Percentiles rank a stretch among this genome's conserved stretches.
phyloP scores from a whole-genome alignment of 2,113 vertebrate genomes.

The Cololabis saira region DNA sequence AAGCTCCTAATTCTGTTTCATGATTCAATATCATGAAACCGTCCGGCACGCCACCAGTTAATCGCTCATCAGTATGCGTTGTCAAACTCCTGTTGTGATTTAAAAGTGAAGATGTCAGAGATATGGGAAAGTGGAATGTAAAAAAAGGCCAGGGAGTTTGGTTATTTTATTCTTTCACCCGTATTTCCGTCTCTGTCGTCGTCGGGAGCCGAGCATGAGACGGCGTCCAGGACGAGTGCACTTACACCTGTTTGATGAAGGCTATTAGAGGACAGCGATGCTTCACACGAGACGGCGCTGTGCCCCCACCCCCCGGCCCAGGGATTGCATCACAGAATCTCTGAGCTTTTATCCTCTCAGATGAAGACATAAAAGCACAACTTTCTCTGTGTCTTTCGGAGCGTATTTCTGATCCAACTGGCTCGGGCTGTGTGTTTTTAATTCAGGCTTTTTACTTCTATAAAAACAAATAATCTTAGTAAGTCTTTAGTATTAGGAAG shows the following conservation, averaged over 20 bases:
- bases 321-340: constrained; percentile 18
- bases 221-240: not conserved
- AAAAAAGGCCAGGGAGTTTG: too few relatives aligned
- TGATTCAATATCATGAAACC: not conserved
- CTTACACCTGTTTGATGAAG: constrained; percentile 44
- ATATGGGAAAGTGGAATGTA: too few relatives aligned
- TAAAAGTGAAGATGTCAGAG: not conserved
- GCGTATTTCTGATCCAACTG: constrained; percentile 13
- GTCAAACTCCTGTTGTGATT: not conserved
- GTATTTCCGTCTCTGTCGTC: too few relatives aligned
- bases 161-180: too few relatives aligned
- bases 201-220: constrained; percentile 22
- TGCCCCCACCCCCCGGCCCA: constrained; percentile 6
- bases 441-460: too few relatives aligned
- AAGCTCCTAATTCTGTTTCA: constrained; percentile 10
- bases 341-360: constrained; percentile 28
- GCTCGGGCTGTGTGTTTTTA: too few relatives aligned
- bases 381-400: constrained; percentile 20
- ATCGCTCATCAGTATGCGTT: not conserved
- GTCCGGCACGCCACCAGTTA: not conserved
- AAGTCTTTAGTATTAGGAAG: not conserved
- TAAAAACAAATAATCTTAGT: too few relatives aligned
- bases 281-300: constrained; percentile 11
- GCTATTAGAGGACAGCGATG: constrained; percentile 14
- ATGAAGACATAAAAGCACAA: constrained; percentile 26